Percentiles rank a stretch among this genome's conserved stretches.
phyloP scores from a whole-genome alignment of 2,113 vertebrate genomes.

The Mellivora capensis region DNA sequence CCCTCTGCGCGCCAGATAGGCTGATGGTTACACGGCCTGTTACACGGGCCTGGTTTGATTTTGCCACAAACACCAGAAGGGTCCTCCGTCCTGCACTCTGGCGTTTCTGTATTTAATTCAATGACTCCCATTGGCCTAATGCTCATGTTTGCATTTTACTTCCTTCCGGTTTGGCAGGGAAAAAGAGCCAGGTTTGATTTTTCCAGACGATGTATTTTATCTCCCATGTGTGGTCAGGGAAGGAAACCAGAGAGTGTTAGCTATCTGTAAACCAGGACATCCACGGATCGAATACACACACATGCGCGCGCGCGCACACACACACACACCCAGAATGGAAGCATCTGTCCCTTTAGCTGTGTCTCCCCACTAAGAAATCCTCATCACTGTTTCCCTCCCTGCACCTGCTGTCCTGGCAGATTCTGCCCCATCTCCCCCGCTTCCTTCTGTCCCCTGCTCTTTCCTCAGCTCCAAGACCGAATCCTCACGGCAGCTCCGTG shows the following conservation, averaged over 20 bases:
- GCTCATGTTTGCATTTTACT: background rate
- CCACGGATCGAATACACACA: background rate
- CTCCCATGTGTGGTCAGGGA: background rate
- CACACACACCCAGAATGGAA: background rate
- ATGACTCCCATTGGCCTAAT: fast-evolving
- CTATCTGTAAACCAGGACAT: background rate
- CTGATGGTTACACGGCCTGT: background rate
- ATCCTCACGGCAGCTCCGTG: background rate
- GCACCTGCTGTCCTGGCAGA: background rate
- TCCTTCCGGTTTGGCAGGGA: background rate
- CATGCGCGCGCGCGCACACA: background rate
- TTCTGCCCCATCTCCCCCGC: background rate
- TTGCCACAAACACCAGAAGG: background rate
- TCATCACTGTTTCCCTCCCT: background rate
- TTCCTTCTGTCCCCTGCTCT: background rate
- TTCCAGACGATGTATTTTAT: background rate
- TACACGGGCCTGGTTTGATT: background rate
- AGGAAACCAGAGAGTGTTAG: background rate
- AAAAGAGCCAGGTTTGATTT: background rate
- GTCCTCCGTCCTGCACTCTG: background rate
- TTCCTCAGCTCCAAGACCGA: background rate
- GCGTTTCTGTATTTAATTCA: background rate
- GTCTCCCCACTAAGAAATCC: background rate
- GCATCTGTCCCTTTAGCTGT: background rate
- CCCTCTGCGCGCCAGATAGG: background rate